These are phyloP conservation scores for Mylabris sibirica DNA, from an alignment of 2,888 invertebrate genomes.

Conservation along the genomic window DNA sequence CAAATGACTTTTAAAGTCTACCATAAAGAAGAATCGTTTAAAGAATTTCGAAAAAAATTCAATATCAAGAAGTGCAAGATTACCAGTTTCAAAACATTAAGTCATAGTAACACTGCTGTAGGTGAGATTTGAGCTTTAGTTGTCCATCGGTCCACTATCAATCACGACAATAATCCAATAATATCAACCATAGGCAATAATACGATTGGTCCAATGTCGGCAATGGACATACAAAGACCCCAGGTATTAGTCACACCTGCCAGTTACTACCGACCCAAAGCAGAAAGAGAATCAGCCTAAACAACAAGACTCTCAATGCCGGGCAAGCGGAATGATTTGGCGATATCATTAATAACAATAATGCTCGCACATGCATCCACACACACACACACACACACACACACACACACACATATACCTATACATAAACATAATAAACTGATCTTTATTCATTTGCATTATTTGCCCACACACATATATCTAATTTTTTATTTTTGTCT, in stretches of 20 bases:
- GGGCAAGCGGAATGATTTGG: constrained; percentile 60
- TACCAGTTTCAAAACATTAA: constrained; percentile 58
- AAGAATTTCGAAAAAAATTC: constrained; percentile 53
- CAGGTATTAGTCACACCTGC: constrained; percentile 62
- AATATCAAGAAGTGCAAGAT: constrained; percentile 54
- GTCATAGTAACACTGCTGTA: constrained; percentile 58
- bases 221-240: constrained; percentile 54
- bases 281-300: constrained; percentile 33
- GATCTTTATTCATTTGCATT: constrained; percentile 50
- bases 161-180: constrained; percentile 7
- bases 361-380: constrained; percentile 34
- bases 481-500: constrained; percentile 37
- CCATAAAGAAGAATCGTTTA: constrained; percentile 31
- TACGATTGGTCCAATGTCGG: constrained; percentile 56
- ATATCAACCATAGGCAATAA: constrained; percentile 22
- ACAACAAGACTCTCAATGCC: constrained; percentile 43
- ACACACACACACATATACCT: neutral
- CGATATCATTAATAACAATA: constrained; percentile 59
- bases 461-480: constrained; percentile 29
- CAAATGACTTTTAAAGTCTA: constrained; percentile 25
- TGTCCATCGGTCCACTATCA: constrained; percentile 32
- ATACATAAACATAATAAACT: too few relatives aligned
- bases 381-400: constrained; percentile 16
- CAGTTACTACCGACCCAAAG: constrained; percentile 53
- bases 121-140: constrained; percentile 53